A percentile compares a stretch with the other conserved stretches of the same genome.
Evolutionary conservation across 2,797 vertebrate genomes (phyloP).

Genomic region (Brachyrhaphis roseni): DNA sequence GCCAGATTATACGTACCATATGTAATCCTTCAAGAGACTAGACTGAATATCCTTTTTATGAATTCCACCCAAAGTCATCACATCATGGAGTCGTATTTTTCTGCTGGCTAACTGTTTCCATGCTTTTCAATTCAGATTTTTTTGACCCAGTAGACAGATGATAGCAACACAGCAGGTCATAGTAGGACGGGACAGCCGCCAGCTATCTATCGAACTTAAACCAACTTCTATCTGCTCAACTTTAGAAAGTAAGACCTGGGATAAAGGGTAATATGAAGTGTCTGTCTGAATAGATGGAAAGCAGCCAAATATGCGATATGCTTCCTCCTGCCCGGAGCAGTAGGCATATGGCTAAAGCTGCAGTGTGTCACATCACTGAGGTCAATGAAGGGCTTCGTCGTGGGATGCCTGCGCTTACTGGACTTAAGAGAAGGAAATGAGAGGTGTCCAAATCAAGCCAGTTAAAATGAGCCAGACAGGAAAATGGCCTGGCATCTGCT

Average conservation of each 20-base stretch:
- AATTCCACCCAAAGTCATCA: conserved; percentile 61
- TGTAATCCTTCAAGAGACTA: conserved; percentile 58
- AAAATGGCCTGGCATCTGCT: conserved; percentile 29
- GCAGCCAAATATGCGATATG: conserved; percentile 46
- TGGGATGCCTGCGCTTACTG: conserved; percentile 71
- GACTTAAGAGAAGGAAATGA: conserved; percentile 79
- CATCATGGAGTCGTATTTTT: conserved; percentile 41
- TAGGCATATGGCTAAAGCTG: conserved; percentile 23
- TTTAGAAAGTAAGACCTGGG: conserved; percentile 69
- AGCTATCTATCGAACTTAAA: conserved; percentile 67
- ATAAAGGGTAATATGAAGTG: conserved; percentile 77
- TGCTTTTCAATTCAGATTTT: conserved; percentile 49
- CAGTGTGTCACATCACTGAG: conserved; percentile 47
- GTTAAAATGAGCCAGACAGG: conserved; percentile 75
- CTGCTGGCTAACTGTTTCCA: conserved; percentile 58
- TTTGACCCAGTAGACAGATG: conserved; percentile 42
- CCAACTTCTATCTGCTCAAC: conserved; percentile 75
- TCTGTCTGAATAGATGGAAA: conserved; percentile 75
- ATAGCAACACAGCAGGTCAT: conserved; percentile 55
- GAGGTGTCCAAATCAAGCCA: conserved; percentile 81
- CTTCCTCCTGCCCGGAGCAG: conserved; percentile 38
- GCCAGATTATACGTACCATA: conserved; percentile 64
- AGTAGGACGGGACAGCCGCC: conserved; percentile 64
- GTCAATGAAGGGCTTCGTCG: conserved; percentile 64
- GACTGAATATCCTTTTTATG: conserved; percentile 55